A percentile compares a stretch with the other conserved stretches of the same genome.
Conservation (phyloP, 2,113 vertebrate genomes). For the Myotis davidii region DNA sequence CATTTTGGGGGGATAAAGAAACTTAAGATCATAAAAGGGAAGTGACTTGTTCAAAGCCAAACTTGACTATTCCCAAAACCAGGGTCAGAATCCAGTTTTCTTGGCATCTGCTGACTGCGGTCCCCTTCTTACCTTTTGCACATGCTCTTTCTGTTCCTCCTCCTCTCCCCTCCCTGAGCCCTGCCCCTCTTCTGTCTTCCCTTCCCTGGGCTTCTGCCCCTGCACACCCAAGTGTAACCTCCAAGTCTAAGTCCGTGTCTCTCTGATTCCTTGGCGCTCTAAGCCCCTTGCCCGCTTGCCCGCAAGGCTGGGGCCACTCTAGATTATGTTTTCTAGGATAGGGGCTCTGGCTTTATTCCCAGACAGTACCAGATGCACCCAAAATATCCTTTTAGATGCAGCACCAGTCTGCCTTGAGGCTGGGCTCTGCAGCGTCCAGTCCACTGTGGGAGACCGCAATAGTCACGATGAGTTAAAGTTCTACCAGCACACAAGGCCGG, state of each 20-base stretch:
- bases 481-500: neutral
- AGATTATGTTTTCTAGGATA: neutral
- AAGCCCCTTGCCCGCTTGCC: neutral
- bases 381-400: neutral
- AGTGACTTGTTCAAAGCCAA: neutral
- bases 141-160: rapidly evolving
- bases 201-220: neutral
- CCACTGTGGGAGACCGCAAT: neutral
- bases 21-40: neutral
- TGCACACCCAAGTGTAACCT: neutral
- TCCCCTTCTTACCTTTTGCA: neutral
- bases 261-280: neutral
- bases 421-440: neutral
- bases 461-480: neutral
- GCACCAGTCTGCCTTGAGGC: neutral
- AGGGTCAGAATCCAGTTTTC: neutral
- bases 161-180: neutral
- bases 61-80: neutral
- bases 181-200: neutral
- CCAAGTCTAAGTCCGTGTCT: neutral
- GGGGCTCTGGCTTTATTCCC: neutral
- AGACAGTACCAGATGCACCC: neutral
- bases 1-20: neutral
- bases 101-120: rapidly evolving
- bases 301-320: neutral